These are phyloP conservation scores for Gastrophryne carolinensis DNA, from an alignment of 2,797 vertebrate species.

Conservation along the genomic window DNA sequence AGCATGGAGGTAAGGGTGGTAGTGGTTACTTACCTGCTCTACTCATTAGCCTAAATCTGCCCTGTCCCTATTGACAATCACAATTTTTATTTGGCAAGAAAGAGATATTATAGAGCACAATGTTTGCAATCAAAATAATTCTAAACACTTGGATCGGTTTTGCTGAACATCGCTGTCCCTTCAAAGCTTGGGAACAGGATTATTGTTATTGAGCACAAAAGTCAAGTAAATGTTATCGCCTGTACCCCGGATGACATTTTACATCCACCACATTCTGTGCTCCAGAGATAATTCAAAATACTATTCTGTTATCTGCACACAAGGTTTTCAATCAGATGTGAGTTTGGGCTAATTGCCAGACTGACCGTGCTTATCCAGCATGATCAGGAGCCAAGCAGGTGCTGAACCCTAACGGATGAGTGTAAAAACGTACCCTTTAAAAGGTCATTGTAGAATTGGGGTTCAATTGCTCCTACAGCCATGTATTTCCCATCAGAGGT, in stretches of 20 bases:
- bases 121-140: not conserved
- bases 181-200: no score
- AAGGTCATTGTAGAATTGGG: conserved; percentile 83
- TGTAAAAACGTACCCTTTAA: conserved; percentile 79
- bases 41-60: no score
- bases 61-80: no score
- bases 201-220: not conserved
- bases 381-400: not conserved
- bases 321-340: not conserved
- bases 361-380: not conserved
- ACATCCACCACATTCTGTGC: not conserved
- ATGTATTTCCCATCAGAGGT: conserved; percentile 83
- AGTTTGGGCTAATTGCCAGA: not conserved
- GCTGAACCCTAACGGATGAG: no score
- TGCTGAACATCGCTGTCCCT: no score
- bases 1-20: no score
- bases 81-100: no score
- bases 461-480: conserved; percentile 90
- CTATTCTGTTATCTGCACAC: not conserved
- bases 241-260: conserved; percentile 21
- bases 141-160: not conserved
- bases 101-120: not conserved
- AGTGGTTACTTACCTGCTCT: no score
- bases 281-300: not conserved
- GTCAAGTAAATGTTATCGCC: conserved; percentile 10